Evolutionary conservation across 2,888 invertebrate species (phyloP).

Genomic region (Calameuta idolon): DNA sequence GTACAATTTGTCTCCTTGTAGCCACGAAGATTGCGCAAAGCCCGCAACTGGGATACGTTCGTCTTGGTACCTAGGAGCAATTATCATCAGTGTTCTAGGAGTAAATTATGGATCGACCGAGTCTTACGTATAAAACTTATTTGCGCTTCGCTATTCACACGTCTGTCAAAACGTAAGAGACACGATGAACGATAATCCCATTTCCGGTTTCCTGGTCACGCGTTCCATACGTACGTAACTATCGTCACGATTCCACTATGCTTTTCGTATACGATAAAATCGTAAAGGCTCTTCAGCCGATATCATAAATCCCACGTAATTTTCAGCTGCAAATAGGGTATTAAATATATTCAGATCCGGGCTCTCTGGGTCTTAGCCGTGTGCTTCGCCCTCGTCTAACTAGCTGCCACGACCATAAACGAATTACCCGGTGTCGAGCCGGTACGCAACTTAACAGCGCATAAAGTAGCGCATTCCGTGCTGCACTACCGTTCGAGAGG

Average conservation of each 20-base stretch:
- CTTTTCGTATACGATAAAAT: not conserved
- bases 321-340: not conserved
- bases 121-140: not conserved
- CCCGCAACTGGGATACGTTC: not conserved
- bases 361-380: not conserved
- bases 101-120: not conserved
- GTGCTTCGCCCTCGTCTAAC: not conserved
- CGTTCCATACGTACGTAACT: not conserved
- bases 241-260: not conserved
- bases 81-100: not conserved
- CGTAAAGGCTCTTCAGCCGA: not conserved
- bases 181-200: not conserved
- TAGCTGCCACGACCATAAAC: not conserved
- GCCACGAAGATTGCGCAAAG: not conserved
- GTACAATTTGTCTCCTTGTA: conserved; percentile 18
- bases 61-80: not conserved
- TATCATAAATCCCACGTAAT: not conserved
- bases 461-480: not conserved
- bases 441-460: not conserved
- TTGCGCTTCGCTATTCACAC: not conserved
- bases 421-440: not conserved
- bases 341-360: not conserved
- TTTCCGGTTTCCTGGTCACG: not conserved
- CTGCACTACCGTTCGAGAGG: not conserved
- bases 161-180: not conserved